Percentiles rank a stretch among this genome's conserved stretches.
Conservation (phyloP, 2,113 vertebrate species). For the Ariopsis seemanni region DNA sequence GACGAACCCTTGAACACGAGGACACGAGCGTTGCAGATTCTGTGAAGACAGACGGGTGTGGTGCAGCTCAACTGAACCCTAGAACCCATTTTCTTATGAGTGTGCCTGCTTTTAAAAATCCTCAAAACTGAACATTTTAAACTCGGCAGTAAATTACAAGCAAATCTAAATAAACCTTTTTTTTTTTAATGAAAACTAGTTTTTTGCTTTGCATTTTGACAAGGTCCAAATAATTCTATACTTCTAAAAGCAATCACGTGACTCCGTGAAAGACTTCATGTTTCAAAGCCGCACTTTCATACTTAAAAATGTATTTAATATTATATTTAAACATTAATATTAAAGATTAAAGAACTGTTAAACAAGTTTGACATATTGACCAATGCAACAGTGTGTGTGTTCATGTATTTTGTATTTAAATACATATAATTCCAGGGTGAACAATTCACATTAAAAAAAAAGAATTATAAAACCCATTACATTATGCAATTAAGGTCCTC, state of each 20-base stretch:
- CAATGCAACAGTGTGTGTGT: not conserved
- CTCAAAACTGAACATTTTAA: not conserved
- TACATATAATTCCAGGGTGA: conserved; percentile 27
- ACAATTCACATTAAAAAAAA: conserved; percentile 5
- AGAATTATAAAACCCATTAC: not conserved
- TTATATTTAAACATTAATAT: not conserved
- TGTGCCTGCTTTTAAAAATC: not conserved
- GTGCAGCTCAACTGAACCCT: not conserved
- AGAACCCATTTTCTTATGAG: conserved; percentile 11
- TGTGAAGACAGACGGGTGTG: conserved; percentile 21
- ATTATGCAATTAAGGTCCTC: not conserved
- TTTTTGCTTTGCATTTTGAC: not conserved
- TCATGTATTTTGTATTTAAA: conserved; percentile 42
- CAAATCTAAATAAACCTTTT: no score
- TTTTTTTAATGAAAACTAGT: not conserved
- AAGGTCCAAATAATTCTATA: not conserved
- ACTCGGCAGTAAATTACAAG: not conserved
- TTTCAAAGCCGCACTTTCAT: not conserved
- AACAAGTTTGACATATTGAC: not conserved
- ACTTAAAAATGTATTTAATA: conserved; percentile 9
- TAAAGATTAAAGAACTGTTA: not conserved
- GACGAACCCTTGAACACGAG: conserved; percentile 26
- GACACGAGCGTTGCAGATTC: not conserved
- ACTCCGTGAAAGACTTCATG: not conserved
- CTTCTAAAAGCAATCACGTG: not conserved